Conservation (phyloP, 2,888 invertebrate species). For the Drosophila atripex region DNA sequence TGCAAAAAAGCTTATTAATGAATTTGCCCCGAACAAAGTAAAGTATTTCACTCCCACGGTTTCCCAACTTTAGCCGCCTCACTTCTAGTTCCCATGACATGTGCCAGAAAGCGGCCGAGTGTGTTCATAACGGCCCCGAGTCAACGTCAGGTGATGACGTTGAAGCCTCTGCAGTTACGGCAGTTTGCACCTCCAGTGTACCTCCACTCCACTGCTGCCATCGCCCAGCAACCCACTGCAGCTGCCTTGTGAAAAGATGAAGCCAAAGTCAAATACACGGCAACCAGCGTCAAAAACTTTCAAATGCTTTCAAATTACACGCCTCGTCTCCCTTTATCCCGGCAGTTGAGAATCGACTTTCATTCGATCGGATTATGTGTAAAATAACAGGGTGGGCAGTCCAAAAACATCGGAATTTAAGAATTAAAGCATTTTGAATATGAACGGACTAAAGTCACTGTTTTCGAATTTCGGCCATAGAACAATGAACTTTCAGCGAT, state of each 20-base stretch:
- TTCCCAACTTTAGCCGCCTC: constrained; percentile 63
- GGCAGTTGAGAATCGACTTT: constrained; percentile 27
- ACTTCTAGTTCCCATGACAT: constrained; percentile 73
- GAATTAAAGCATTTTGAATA: neutral
- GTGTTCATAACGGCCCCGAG: constrained; percentile 50
- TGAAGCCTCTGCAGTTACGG: constrained; percentile 18
- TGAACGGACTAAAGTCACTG: neutral
- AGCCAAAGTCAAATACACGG: constrained; percentile 4
- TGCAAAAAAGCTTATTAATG: constrained; percentile 66
- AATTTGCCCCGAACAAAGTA: constrained; percentile 69
- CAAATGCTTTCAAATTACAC: constrained; percentile 72
- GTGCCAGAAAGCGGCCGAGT: constrained; percentile 55
- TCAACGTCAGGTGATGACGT: constrained; percentile 57
- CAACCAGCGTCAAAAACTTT: constrained; percentile 64
- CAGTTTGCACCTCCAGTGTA: neutral
- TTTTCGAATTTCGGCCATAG: too few relatives aligned
- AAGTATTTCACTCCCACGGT: constrained; percentile 76
- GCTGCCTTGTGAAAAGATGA: constrained; percentile 1
- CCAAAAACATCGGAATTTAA: neutral
- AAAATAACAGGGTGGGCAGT: constrained; percentile 2
- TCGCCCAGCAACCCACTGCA: neutral
- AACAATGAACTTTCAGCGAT: too few relatives aligned
- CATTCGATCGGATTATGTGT: constrained; percentile 27
- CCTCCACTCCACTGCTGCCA: neutral
- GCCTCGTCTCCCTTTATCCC: constrained; percentile 44